A percentile compares a stretch with the other conserved stretches of the same genome.
phyloP scores from a whole-genome alignment of 2,888 invertebrate species.

The Hymenopus coronatus region DNA sequence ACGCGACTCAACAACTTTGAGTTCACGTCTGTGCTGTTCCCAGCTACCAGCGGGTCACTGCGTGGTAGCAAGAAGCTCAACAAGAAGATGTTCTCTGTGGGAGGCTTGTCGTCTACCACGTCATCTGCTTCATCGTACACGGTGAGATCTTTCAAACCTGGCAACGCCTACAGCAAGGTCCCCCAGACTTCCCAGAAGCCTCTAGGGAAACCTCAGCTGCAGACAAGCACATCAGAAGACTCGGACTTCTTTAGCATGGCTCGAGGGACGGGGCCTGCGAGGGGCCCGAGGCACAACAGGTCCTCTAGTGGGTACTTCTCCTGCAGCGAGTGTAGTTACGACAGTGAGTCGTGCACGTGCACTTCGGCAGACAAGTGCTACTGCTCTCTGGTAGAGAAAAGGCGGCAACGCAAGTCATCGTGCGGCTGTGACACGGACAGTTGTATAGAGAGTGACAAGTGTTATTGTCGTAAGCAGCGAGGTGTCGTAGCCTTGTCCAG shows the following conservation, averaged over 20 bases:
- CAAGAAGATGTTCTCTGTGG: not conserved
- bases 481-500: conserved; percentile 49
- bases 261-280: conserved; percentile 34
- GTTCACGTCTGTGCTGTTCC: conserved; percentile 49
- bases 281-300: conserved; percentile 44
- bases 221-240: conserved; percentile 48
- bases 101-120: not conserved
- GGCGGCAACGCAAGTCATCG: conserved; percentile 47
- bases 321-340: conserved; percentile 83
- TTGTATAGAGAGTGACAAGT: conserved; percentile 83
- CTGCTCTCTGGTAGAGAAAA: conserved; percentile 67
- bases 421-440: conserved; percentile 85
- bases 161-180: not conserved
- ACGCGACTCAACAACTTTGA: conserved; percentile 39
- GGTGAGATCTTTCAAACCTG: not conserved
- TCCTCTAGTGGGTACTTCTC: conserved; percentile 71
- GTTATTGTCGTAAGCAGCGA: conserved; percentile 64
- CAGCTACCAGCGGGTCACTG: conserved; percentile 37
- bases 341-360: conserved; percentile 79
- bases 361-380: conserved; percentile 82
- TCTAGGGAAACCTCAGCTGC: conserved; percentile 40
- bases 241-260: conserved; percentile 49
- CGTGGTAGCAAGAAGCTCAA: conserved; percentile 9
- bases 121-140: conserved; percentile 17
- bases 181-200: not conserved